Percentiles rank a stretch among this genome's conserved stretches.
phyloP scores from a whole-genome alignment of 2,797 vertebrate species.

The Syngnathus acus region DNA sequence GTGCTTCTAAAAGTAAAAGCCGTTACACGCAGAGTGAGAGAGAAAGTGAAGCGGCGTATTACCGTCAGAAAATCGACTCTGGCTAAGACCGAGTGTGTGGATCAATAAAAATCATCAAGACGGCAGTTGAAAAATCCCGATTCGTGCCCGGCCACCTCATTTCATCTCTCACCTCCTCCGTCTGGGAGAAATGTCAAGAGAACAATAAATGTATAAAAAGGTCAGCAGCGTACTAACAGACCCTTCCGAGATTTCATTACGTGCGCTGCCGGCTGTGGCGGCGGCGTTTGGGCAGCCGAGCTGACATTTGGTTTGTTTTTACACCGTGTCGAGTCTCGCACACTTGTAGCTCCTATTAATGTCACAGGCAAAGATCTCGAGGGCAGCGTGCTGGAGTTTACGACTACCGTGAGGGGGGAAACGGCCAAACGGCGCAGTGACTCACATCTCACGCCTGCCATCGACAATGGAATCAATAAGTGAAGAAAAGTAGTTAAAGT shows the following conservation, averaged over 20 bases:
- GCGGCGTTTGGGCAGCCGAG: conserved; percentile 54
- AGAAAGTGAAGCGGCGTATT: conserved; percentile 44
- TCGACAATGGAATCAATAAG: conserved; percentile 57
- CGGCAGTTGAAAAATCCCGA: conserved; percentile 51
- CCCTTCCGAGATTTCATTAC: conserved; percentile 70
- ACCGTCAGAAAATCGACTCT: conserved; percentile 66
- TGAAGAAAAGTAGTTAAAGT: conserved; percentile 24
- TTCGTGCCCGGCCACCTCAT: conserved; percentile 57
- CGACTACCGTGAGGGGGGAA: neutral
- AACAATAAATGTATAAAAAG: conserved; percentile 71
- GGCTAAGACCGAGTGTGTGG: conserved; percentile 49
- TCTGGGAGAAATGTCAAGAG: conserved; percentile 73
- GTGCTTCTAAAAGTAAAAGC: conserved; percentile 60
- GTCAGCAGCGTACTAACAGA: conserved; percentile 73
- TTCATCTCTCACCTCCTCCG: conserved; percentile 59
- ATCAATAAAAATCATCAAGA: conserved; percentile 70
- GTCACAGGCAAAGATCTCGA: conserved; percentile 67
- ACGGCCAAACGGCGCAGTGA: conserved; percentile 11
- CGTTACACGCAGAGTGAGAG: conserved; percentile 38
- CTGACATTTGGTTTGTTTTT: conserved; percentile 80
- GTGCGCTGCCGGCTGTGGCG: conserved; percentile 58
- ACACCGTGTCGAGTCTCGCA: conserved; percentile 67
- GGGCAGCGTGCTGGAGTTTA: conserved; percentile 45
- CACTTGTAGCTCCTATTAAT: conserved; percentile 71
- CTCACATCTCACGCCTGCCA: conserved; percentile 40